Evolutionary conservation across 1,140 invertebrate species (phyloP).

Genomic region (Danaus melanippus): DNA sequence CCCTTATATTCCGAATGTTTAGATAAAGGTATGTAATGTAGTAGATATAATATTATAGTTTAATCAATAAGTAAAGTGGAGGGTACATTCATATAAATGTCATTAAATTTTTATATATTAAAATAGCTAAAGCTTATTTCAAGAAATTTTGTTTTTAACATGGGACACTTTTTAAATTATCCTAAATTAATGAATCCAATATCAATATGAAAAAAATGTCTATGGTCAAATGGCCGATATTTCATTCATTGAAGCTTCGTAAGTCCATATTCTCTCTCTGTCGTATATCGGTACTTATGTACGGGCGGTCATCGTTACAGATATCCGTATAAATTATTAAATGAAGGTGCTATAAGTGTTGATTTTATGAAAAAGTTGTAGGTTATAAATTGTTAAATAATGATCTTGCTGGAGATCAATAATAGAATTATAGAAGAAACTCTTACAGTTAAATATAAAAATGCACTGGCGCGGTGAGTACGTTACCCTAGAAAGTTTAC

Average conservation of each 20-base stretch:
- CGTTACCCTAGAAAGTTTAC: slow-evolving; percentile 67
- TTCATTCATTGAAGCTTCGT: slow-evolving; percentile 59
- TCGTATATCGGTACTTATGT: slow-evolving; percentile 55
- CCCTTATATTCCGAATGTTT: too few species aligned
- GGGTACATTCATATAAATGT: too few species aligned
- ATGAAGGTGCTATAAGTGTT: slow-evolving; percentile 71
- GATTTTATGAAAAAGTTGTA: slow-evolving; percentile 70
- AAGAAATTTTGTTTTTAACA: too few species aligned
- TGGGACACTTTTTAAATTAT: too few species aligned
- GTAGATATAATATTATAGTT: too few species aligned
- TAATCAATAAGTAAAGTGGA: too few species aligned
- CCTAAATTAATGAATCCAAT: neutral
- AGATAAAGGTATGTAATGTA: too few species aligned
- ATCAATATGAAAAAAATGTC: slow-evolving; percentile 17
- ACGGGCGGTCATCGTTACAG: slow-evolving; percentile 62
- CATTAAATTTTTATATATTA: too few species aligned
- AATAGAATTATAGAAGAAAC: slow-evolving; percentile 98
- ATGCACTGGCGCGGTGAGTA: slow-evolving; percentile 94
- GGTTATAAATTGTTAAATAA: slow-evolving; percentile 76
- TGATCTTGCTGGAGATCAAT: slow-evolving; percentile 99
- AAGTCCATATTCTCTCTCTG: slow-evolving; percentile 44
- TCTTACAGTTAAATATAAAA: slow-evolving; percentile 94
- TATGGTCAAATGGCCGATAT: slow-evolving; percentile 49
- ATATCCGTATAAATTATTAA: slow-evolving; percentile 67
- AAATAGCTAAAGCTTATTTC: too few species aligned